phyloP scores from a whole-genome alignment of 2,113 vertebrate species.

The Bombycilla garrulus region DNA sequence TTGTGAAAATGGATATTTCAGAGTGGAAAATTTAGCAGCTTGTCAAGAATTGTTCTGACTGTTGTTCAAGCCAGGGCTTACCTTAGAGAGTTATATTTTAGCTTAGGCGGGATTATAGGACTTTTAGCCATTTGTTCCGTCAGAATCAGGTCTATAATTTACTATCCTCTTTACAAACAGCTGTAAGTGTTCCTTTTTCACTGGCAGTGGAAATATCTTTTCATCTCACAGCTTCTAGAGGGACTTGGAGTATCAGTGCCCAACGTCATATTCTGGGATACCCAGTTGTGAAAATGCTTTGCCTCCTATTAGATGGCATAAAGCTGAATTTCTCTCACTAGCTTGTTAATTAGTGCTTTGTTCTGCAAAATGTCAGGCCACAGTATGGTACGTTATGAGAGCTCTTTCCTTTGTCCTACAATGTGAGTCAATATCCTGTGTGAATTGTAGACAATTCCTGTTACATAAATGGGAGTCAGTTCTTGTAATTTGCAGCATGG shows the following conservation, averaged over 20 bases:
- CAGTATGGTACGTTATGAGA: slow-evolving; percentile 13
- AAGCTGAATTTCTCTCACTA: not conserved
- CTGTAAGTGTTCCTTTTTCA: not conserved
- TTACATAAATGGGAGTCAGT: slow-evolving; percentile 57
- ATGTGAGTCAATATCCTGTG: slow-evolving; percentile 64
- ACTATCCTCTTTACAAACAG: not conserved
- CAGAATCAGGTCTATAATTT: not conserved
- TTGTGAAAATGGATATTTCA: not conserved
- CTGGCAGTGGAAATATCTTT: not conserved
- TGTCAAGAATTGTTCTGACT: not conserved
- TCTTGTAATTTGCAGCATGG: not conserved
- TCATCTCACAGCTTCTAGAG: not conserved
- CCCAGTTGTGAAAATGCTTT: not conserved
- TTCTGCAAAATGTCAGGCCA: not conserved
- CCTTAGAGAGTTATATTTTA: not conserved
- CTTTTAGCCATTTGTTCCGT: not conserved
- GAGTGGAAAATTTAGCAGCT: not conserved
- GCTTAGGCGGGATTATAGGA: not conserved
- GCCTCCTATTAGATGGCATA: not conserved
- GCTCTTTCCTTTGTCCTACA: slow-evolving; percentile 37
- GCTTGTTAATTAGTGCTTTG: not conserved
- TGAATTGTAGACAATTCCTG: slow-evolving; percentile 50
- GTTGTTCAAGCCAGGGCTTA: not conserved
- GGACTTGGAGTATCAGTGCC: not conserved
- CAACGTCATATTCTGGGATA: not conserved